phyloP scores from a whole-genome alignment of 1,140 invertebrate genomes.

The Drosophila gunungcola region DNA sequence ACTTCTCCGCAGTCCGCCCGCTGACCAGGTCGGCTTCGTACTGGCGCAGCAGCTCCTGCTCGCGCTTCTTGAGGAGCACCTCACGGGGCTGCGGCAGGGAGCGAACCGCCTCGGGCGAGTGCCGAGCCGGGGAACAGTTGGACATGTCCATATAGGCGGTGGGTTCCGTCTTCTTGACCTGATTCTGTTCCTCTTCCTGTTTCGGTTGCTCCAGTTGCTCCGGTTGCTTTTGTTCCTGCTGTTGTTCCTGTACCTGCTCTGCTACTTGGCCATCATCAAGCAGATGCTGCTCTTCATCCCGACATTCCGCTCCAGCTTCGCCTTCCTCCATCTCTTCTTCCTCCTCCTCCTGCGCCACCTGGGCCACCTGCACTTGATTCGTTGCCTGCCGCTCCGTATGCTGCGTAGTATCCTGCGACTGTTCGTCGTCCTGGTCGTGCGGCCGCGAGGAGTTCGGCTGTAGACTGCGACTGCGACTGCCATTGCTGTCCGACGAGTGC shows the following conservation, averaged over 20 bases:
- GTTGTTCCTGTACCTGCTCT: too few relatives aligned
- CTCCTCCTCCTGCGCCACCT: neutral
- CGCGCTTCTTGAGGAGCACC: constrained; percentile 36
- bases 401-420: constrained; percentile 5
- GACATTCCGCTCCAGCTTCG: too few relatives aligned
- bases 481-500: constrained; percentile 40
- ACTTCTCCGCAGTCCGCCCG: constrained; percentile 51
- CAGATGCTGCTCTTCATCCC: too few relatives aligned
- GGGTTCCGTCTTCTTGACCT: neutral
- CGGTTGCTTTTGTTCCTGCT: too few relatives aligned
- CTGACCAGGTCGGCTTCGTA: constrained; percentile 51
- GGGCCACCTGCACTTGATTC: neutral
- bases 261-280: too few relatives aligned
- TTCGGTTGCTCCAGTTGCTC: too few relatives aligned
- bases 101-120: neutral
- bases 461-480: constrained; percentile 16
- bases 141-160: neutral
- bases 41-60: constrained; percentile 50
- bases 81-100: constrained; percentile 23
- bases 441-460: neutral
- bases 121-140: neutral
- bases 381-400: constrained; percentile 1
- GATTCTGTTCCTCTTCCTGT: neutral
- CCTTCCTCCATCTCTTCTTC: neutral
- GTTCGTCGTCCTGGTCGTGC: constrained; percentile 3